These are phyloP conservation scores for Catamblyrhynchus diadema DNA, from an alignment of 2,797 vertebrate genomes.

Conservation along the genomic window DNA sequence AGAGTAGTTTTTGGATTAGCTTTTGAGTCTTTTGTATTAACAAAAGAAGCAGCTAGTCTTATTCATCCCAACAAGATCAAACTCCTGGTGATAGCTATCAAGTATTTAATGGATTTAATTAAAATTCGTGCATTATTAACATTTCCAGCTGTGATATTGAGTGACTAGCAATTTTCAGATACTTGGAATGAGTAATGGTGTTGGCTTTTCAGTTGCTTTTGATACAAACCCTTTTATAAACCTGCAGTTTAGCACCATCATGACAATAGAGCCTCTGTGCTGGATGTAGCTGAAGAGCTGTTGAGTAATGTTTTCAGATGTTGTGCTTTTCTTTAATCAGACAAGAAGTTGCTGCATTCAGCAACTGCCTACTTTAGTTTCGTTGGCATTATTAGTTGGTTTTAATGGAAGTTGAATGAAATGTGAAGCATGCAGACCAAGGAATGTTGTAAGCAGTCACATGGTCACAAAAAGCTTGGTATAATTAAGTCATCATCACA, in stretches of 20 bases:
- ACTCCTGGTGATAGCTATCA: neutral
- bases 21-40: neutral
- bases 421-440: neutral
- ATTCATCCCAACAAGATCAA: neutral
- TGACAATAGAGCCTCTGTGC: neutral
- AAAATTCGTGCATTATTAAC: neutral
- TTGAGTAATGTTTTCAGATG: neutral
- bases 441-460: neutral
- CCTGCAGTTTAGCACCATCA: neutral
- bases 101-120: conserved; percentile 8
- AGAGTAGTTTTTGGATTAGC: neutral
- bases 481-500: neutral
- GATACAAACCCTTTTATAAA: neutral
- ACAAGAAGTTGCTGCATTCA: neutral
- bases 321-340: neutral
- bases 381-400: neutral
- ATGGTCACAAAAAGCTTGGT: neutral
- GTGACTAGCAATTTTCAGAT: neutral
- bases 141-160: neutral
- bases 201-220: conserved; percentile 21
- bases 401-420: neutral
- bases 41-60: neutral
- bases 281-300: neutral
- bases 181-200: neutral
- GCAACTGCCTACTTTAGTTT: neutral